Base-by-base conservation (phyloP, 2,888 invertebrate genomes). In the Clostera curtula region DNA sequence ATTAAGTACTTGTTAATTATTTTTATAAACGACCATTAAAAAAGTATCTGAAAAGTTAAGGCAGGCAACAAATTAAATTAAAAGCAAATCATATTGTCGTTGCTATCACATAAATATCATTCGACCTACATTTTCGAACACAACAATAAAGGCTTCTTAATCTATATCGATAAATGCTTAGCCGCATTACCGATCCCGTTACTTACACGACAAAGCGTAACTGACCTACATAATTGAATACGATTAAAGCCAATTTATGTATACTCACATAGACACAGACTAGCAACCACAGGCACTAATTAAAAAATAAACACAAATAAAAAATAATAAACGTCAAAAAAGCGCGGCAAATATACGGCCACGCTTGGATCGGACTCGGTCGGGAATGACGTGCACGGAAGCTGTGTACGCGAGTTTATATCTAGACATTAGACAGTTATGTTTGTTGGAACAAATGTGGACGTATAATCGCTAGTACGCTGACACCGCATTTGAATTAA, bases 381-480 rank as follows among this genome's bases (percentile, higher is more conserved):
- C 54, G 56, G 60, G 70, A 83, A 64, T 83, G 80, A 80, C 75
- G 76, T 69, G 64, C 70, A 65, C 77, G 77, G 79, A 80, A 79
- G 67, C 69, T 51, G 57, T 39, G 57, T 40, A 47, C 43, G 50
- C 49, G 48, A 56, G 64, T 70, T 77, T 80, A 79, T 80, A 79
- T 77, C 67, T 71, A 74, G 67, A 65, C 69, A 70, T 69, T 58
- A 59, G 72, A 80, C 82, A 79, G 82, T 83, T 83, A 82, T 67
- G 60, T 76, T 73, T 60, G 60, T 64, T 61, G 60, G 62, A 62
- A 59, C 58, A 50, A 60, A 47, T 42, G 46, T 49, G 43, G 30
- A 50, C 37, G 49, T 56, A 68, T 69, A 72, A 45, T 30, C 46
- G 63, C 46, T 62, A 40, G 33, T 35, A 34, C 34, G 34, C 42